Evolutionary conservation across 2,888 invertebrate species (phyloP).

Genomic region (Hemistola chrysoprasaria): DNA sequence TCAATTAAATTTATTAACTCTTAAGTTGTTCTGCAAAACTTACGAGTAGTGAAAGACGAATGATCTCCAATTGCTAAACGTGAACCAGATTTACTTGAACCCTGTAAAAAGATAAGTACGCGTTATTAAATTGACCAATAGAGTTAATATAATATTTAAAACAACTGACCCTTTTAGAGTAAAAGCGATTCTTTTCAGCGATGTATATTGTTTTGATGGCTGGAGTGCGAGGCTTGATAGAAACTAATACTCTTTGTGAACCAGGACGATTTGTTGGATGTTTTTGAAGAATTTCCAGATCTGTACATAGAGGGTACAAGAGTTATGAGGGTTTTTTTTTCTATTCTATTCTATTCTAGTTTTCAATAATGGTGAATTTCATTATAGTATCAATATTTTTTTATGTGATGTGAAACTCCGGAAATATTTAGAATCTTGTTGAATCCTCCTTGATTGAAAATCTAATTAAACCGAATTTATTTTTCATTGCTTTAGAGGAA

Average conservation of each 20-base stretch:
- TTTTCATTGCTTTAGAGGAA: too few relatives aligned
- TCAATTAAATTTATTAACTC: too few relatives aligned
- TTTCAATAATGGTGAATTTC: too few relatives aligned
- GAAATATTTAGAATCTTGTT: too few relatives aligned
- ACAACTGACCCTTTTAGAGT: slow-evolving; percentile 52
- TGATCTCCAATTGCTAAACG: slow-evolving; percentile 68
- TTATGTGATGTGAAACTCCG: too few relatives aligned
- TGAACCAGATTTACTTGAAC: slow-evolving; percentile 56
- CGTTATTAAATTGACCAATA: too few relatives aligned
- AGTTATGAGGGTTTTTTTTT: too few relatives aligned
- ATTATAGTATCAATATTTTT: too few relatives aligned
- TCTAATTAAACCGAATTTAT: too few relatives aligned
- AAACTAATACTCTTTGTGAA: slow-evolving; percentile 60
- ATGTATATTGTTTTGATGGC: slow-evolving; percentile 63
- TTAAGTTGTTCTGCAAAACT: slow-evolving; percentile 33
- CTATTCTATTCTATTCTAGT: too few relatives aligned
- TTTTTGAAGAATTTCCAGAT: slow-evolving; percentile 59
- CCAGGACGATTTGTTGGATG: slow-evolving; percentile 39
- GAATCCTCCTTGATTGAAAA: too few relatives aligned
- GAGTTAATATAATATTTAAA: neutral
- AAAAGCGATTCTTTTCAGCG: slow-evolving; percentile 58
- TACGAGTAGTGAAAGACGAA: slow-evolving; percentile 59
- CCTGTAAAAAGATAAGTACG: slow-evolving; percentile 53
- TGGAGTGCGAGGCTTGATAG: slow-evolving; percentile 59
- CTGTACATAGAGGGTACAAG: slow-evolving; percentile 36